phyloP scores from a whole-genome alignment of 2,888 invertebrate genomes.

The Pseudococcus jackbeardsleyi region DNA sequence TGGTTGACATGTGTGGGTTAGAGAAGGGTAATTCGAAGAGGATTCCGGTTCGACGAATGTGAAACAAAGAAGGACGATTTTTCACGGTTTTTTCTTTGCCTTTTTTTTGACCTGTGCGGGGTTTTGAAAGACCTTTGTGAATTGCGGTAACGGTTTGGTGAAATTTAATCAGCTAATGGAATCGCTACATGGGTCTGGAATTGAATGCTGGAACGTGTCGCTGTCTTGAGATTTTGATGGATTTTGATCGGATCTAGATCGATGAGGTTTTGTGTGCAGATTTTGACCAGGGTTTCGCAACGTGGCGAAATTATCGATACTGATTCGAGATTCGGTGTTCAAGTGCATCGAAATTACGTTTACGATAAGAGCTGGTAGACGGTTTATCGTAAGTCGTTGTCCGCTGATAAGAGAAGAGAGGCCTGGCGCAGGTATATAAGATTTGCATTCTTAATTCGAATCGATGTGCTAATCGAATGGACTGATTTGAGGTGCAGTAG shows the following conservation, averaged over 20 bases:
- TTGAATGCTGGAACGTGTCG: conserved; percentile 34
- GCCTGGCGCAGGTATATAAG: not conserved
- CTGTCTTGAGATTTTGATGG: not conserved
- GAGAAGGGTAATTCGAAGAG: not conserved
- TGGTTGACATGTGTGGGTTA: not conserved
- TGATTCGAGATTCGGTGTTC: not conserved
- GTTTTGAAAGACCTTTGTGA: not conserved
- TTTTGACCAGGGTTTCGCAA: not conserved
- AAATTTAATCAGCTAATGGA: conserved; percentile 40
- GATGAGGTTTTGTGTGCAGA: not conserved
- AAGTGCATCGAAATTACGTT: not conserved
- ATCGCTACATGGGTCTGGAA: not conserved
- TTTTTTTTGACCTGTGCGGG: not conserved
- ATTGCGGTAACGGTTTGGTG: not conserved
- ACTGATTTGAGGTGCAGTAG: not conserved
- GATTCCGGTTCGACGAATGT: not conserved
- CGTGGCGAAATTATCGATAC: not conserved
- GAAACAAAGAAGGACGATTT: conserved; percentile 3
- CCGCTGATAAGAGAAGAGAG: not conserved
- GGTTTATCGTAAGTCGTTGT: not conserved
- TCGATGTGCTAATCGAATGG: not conserved
- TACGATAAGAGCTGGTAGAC: not conserved
- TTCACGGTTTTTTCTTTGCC: not conserved
- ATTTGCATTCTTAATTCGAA: not conserved
- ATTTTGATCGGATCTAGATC: conserved; percentile 16